A percentile compares a stretch with the other conserved stretches of the same genome.
Conservation (phyloP, 2,113 vertebrate genomes). For the Carettochelys insculpta region DNA sequence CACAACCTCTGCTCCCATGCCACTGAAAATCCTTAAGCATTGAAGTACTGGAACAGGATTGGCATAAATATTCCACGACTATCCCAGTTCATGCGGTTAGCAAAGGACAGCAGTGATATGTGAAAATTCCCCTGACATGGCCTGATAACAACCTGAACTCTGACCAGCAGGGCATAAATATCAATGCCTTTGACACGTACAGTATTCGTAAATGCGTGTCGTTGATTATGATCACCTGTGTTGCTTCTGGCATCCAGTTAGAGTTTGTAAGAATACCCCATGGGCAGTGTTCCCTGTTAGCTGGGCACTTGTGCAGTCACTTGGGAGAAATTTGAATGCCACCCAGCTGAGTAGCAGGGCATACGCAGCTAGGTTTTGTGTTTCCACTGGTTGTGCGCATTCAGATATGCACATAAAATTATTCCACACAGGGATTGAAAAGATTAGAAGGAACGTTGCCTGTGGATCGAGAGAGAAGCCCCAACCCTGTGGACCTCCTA, state of each 20-base stretch:
- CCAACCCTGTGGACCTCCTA: not conserved
- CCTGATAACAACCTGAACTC: not conserved
- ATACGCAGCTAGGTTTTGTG: too few species aligned
- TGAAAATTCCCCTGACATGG: not conserved
- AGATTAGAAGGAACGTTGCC: too few species aligned
- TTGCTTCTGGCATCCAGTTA: not conserved
- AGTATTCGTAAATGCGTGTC: accelerated
- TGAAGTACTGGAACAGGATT: not conserved
- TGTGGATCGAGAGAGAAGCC: not conserved
- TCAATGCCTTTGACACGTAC: accelerated
- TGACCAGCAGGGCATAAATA: accelerated
- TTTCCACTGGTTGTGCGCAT: too few species aligned
- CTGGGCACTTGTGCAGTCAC: too few species aligned
- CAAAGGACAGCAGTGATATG: accelerated
- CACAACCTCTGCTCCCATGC: not conserved
- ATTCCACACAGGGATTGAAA: too few species aligned
- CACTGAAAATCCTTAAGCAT: not conserved
- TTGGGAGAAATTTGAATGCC: too few species aligned
- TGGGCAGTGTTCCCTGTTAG: too few species aligned
- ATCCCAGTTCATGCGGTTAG: not conserved
- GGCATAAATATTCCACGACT: not conserved
- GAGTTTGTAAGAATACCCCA: not conserved
- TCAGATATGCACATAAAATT: too few species aligned
- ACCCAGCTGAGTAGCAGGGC: too few species aligned
- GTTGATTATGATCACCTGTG: not conserved